These are phyloP conservation scores for Theristicus caerulescens DNA, from an alignment of 2,113 vertebrate species.

Conservation along the genomic window DNA sequence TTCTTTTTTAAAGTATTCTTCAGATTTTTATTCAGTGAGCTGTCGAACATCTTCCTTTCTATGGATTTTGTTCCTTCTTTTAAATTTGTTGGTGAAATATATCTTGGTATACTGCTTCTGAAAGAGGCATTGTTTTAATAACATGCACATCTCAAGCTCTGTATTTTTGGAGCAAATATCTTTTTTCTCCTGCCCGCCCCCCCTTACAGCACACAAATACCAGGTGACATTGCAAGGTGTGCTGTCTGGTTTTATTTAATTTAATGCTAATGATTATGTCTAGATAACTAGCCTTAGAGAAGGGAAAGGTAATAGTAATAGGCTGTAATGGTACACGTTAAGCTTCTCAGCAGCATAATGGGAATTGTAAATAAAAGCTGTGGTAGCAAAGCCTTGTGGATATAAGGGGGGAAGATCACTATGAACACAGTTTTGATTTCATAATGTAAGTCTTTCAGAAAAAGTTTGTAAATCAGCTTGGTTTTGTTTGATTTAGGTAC, in stretches of 20 bases:
- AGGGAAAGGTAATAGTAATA: neutral
- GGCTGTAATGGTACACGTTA: neutral
- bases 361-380: neutral
- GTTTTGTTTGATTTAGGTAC: constrained; percentile 82
- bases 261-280: neutral
- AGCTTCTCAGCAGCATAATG: neutral
- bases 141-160: neutral
- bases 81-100: neutral
- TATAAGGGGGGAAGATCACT: neutral
- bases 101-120: neutral
- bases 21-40: neutral
- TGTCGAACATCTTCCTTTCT: neutral
- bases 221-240: neutral
- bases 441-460: neutral
- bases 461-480: neutral
- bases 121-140: neutral
- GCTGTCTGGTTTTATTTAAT: neutral
- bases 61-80: neutral
- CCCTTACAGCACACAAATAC: neutral
- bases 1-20: neutral
- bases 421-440: neutral
- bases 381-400: neutral
- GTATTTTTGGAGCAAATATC: neutral
- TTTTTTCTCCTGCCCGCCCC: neutral
- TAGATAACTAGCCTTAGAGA: neutral